Conservation (phyloP, 2,888 invertebrate genomes). For the Sussaba pulchella region DNA sequence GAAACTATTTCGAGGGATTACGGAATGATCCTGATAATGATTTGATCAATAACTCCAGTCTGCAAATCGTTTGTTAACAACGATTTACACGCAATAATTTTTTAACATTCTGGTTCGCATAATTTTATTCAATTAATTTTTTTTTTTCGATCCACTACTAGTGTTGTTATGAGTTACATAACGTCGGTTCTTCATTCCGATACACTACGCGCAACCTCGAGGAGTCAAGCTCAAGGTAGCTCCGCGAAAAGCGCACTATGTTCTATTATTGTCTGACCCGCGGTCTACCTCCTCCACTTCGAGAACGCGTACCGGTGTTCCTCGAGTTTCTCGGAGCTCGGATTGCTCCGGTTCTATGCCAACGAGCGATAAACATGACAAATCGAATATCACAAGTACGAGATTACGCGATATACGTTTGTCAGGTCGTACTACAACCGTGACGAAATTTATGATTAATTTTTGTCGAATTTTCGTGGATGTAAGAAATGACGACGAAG, state of each 20-base stretch:
- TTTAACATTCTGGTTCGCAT: no score
- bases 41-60: no score
- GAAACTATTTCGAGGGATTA: no score
- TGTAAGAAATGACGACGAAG: not conserved
- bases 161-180: no score
- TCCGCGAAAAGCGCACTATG: slow-evolving; percentile 25
- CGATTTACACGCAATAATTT: no score
- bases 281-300: slow-evolving; percentile 13
- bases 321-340: slow-evolving; percentile 2
- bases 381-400: slow-evolving; percentile 6
- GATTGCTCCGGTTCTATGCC: not conserved
- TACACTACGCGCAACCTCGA: slow-evolving; percentile 36
- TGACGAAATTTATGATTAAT: not conserved
- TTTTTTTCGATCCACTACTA: no score
- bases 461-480: not conserved
- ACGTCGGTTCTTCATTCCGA: not conserved
- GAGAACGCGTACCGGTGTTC: slow-evolving; percentile 6
- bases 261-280: slow-evolving; percentile 60
- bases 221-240: slow-evolving; percentile 66
- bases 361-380: not conserved
- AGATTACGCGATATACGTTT: no score
- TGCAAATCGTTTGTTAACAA: no score
- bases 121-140: no score
- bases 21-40: no score
- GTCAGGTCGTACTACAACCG: not conserved